Percentiles rank a stretch among this genome's conserved stretches.
Evolutionary conservation across 2,113 vertebrate species (phyloP).

Genomic region (Myotis brandtii): DNA sequence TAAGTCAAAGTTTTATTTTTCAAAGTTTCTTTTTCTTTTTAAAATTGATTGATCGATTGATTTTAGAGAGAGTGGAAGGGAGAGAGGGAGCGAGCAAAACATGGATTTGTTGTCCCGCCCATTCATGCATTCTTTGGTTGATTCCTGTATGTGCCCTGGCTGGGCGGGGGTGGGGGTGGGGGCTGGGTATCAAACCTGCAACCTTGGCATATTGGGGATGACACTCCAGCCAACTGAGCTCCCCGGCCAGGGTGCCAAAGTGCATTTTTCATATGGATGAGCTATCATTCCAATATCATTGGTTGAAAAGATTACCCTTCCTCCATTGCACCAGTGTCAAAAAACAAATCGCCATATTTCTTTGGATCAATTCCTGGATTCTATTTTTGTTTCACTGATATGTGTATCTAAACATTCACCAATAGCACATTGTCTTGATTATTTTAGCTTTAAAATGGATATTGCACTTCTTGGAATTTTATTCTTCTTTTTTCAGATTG

Average conservation of each 20-base stretch:
- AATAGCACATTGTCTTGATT: background rate
- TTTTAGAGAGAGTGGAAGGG: background rate
- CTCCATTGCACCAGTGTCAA: background rate
- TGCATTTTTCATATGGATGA: background rate
- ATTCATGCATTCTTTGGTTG: background rate
- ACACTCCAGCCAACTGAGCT: background rate
- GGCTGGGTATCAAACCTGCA: background rate
- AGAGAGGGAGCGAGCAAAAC: background rate
- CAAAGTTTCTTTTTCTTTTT: background rate
- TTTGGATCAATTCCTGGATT: background rate
- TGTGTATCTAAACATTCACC: background rate
- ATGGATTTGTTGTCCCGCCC: background rate
- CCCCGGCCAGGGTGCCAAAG: background rate
- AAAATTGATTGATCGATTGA: background rate
- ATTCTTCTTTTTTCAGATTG: background rate
- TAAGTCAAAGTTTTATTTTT: background rate
- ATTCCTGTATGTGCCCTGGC: background rate
- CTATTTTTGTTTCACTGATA: background rate
- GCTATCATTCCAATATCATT: background rate
- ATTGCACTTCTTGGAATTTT: background rate
- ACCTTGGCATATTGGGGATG: background rate
- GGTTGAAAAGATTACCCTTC: background rate
- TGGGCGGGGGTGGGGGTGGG: accelerated
- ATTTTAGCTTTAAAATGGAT: background rate
- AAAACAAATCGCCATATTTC: background rate